Evolutionary conservation across 2,888 invertebrate species (phyloP).

Genomic region (Phyto melanocephala): DNA sequence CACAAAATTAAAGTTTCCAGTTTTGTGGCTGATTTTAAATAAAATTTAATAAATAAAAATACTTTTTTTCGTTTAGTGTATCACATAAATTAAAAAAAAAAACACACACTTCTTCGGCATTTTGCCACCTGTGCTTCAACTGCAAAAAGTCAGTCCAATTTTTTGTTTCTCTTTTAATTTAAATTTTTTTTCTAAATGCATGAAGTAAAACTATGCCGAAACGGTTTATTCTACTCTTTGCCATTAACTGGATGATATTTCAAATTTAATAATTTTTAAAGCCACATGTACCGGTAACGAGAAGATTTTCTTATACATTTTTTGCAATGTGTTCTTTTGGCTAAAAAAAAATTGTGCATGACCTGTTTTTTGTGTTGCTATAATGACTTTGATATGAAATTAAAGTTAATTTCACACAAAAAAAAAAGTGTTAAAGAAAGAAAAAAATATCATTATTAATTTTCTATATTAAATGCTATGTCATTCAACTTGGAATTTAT

Average conservation of each 20-base stretch:
- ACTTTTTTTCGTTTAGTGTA: background rate
- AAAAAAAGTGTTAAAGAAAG: too few species aligned
- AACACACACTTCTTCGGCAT: background rate
- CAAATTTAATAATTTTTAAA: slow-evolving; percentile 29
- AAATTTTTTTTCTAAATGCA: slow-evolving; percentile 9
- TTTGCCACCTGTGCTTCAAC: slow-evolving; percentile 50
- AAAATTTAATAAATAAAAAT: background rate
- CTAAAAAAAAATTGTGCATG: slow-evolving; percentile 12
- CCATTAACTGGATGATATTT: slow-evolving; percentile 45
- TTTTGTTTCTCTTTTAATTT: background rate
- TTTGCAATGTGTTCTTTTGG: slow-evolving; percentile 1
- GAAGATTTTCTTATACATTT: background rate
- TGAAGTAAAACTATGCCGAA: slow-evolving; percentile 13
- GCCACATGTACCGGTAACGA: slow-evolving; percentile 3
- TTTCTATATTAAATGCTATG: slow-evolving; percentile 16
- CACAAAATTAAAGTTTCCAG: background rate
- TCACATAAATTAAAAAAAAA: background rate
- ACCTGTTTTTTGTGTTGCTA: slow-evolving; percentile 28
- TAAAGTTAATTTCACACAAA: too few species aligned
- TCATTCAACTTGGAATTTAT: slow-evolving; percentile 8
- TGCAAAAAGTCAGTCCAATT: slow-evolving; percentile 42
- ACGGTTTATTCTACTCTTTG: slow-evolving; percentile 29
- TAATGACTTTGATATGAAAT: background rate
- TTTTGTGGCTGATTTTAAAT: slow-evolving; percentile 9
- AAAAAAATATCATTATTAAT: background rate